phyloP scores from a whole-genome alignment of 2,797 vertebrate genomes.

The Rhinichthys osculus region DNA sequence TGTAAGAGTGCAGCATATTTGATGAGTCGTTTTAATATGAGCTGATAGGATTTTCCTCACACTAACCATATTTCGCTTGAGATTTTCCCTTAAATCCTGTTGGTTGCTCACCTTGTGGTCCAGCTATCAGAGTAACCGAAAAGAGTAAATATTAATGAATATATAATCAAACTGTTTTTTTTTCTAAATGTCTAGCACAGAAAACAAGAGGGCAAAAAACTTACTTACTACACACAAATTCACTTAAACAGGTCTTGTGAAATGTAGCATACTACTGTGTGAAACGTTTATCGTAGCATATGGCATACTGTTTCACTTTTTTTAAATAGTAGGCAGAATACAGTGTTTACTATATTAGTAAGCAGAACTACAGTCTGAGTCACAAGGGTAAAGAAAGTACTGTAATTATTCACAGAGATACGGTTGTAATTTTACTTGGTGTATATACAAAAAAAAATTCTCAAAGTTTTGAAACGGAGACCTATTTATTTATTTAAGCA shows the following conservation, averaged over 20 bases:
- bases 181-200: neutral
- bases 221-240: neutral
- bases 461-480: neutral
- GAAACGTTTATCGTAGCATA: neutral
- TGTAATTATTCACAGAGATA: neutral
- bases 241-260: neutral
- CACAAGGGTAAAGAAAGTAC: too few species aligned
- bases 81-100: conserved; percentile 51
- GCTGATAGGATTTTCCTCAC: neutral
- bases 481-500: conserved; percentile 7
- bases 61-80: conserved; percentile 57
- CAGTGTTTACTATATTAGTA: too few species aligned
- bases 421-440: neutral
- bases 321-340: neutral
- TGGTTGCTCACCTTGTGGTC: conserved; percentile 41
- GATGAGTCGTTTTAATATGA: neutral
- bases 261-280: neutral
- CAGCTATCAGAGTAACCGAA: conserved; percentile 35
- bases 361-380: neutral
- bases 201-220: neutral
- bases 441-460: too few species aligned
- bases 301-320: neutral
- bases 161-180: neutral
- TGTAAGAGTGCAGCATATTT: neutral
- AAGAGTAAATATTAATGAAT: neutral